Percentiles rank a stretch among this genome's conserved stretches.
These are phyloP conservation scores for Elegia similella DNA, from an alignment of 2,888 invertebrate species.

Conservation along the genomic window DNA sequence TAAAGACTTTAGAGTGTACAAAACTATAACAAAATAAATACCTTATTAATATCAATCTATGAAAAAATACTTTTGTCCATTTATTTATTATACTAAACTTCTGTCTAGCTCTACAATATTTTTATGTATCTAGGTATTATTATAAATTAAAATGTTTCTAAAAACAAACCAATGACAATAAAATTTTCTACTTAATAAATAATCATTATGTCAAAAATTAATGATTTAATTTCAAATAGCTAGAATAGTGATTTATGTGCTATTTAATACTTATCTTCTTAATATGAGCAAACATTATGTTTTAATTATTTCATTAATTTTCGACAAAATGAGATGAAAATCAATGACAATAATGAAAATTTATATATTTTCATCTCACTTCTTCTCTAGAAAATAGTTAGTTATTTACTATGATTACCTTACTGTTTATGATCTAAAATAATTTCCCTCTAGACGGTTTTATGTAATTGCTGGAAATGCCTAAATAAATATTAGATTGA, in stretches of 20 bases:
- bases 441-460: conserved; percentile 44
- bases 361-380: background rate
- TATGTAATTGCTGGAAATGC: conserved; percentile 54
- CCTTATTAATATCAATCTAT: background rate
- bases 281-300: too few relatives aligned
- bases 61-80: conserved; percentile 5
- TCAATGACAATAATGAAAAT: background rate
- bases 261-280: background rate
- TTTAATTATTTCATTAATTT: background rate
- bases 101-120: background rate
- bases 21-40: conserved; percentile 37
- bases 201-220: background rate
- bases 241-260: background rate
- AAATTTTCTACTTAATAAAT: background rate
- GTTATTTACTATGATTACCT: conserved; percentile 1
- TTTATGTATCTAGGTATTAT: background rate
- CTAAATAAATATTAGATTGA: conserved; percentile 60
- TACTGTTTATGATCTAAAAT: conserved; percentile 21
- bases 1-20: conserved; percentile 76
- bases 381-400: background rate
- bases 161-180: conserved; percentile 9
- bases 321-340: background rate
- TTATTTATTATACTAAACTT: background rate
- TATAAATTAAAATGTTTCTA: background rate
- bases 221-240: background rate